Evolutionary conservation across 2,888 invertebrate species (phyloP).

Genomic region (Tachina grossa): DNA sequence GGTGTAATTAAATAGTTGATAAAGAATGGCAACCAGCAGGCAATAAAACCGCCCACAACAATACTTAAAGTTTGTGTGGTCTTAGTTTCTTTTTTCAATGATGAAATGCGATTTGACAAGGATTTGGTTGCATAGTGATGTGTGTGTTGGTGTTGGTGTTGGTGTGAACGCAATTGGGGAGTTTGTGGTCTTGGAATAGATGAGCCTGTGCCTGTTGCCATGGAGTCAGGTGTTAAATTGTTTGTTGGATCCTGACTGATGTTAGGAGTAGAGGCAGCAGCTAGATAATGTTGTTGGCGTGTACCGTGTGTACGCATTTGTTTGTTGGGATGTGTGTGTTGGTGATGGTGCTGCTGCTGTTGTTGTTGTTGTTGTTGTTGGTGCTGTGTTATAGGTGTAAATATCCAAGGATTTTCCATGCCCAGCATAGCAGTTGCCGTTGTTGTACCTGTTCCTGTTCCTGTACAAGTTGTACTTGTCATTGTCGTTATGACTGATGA

Average conservation of each 20-base stretch:
- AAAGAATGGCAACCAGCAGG: conserved; percentile 95
- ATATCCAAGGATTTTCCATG: conserved; percentile 65
- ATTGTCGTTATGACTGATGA: conserved; percentile 77
- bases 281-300: conserved; percentile 75
- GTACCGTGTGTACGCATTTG: conserved; percentile 68
- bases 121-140: conserved; percentile 79
- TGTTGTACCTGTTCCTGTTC: conserved; percentile 39
- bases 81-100: conserved; percentile 91
- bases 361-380: conserved; percentile 39
- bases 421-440: conserved; percentile 52
- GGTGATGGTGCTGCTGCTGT: conserved; percentile 73
- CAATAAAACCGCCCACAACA: conserved; percentile 93
- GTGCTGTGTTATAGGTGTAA: conserved; percentile 14
- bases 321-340: conserved; percentile 72
- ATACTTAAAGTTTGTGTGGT: conserved; percentile 94
- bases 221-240: conserved; percentile 34
- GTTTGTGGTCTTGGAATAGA: conserved; percentile 61
- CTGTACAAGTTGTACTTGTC: conserved; percentile 72
- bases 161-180: conserved; percentile 58
- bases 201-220: conserved; percentile 48
- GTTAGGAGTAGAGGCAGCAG: conserved; percentile 31
- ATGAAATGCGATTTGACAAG: conserved; percentile 85
- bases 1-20: conserved; percentile 91
- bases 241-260: conserved; percentile 7
- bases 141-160: conserved; percentile 71